A percentile compares a stretch with the other conserved stretches of the same genome.
Conservation (phyloP, 2,888 invertebrate species). For the Hyppa rectilinea region DNA sequence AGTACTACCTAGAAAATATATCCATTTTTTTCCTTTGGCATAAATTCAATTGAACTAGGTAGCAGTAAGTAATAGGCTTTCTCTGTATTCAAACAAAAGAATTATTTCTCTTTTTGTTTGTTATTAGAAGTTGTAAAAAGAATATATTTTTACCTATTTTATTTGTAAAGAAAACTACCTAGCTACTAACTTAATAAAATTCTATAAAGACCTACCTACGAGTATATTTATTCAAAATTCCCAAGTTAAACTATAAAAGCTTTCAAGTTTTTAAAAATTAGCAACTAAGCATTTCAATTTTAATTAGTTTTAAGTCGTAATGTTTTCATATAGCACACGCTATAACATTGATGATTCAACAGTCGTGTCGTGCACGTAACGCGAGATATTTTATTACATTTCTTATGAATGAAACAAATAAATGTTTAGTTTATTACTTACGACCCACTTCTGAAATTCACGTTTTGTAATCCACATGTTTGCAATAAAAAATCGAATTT, state of each 20-base stretch:
- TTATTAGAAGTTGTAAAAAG: neutral
- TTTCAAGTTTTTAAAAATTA: neutral
- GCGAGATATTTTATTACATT: conserved; percentile 39
- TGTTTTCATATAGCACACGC: neutral
- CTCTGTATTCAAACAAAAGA: neutral
- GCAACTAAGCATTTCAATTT: conserved; percentile 4
- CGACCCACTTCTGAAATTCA: conserved; percentile 23
- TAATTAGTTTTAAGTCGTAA: conserved; percentile 1
- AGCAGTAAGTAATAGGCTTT: conserved; percentile 16
- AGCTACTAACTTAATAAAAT: neutral
- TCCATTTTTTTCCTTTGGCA: conserved; percentile 24
- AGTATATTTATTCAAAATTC: too few relatives aligned
- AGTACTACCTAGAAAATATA: neutral
- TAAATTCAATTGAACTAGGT: conserved; percentile 7
- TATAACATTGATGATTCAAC: conserved; percentile 37
- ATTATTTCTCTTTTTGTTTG: conserved; percentile 9
- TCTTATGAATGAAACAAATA: conserved; percentile 44
- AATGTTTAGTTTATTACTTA: conserved; percentile 35
- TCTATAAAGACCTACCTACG: neutral
- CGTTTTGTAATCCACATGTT: conserved; percentile 9
- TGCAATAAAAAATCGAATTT: conserved; percentile 34
- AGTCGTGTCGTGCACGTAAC: conserved; percentile 18
- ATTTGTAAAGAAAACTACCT: neutral
- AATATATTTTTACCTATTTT: neutral
- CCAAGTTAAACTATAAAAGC: neutral